Conservation (phyloP, 1,140 invertebrate species). For the Leptinotarsa texana region DNA sequence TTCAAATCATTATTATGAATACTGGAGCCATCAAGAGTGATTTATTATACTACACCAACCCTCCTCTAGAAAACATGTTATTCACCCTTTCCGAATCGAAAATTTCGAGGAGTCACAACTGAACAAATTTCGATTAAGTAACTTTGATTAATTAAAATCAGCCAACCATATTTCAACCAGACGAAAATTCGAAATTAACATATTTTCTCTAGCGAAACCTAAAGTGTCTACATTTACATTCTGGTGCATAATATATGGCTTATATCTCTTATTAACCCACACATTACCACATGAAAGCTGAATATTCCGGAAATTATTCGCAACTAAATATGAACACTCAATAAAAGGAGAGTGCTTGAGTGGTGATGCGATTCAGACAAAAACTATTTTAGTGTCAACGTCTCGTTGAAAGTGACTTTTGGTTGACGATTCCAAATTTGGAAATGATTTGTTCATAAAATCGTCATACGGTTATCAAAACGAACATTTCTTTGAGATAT, state of each 20-base stretch:
- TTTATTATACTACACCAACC: constrained; percentile 16
- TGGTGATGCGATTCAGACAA: no score
- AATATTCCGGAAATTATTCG: background rate
- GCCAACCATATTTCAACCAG: constrained; percentile 10
- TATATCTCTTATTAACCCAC: constrained; percentile 10
- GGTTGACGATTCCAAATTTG: no score
- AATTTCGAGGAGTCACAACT: constrained; percentile 17
- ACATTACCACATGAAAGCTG: constrained; percentile 12
- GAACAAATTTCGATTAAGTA: constrained; percentile 20
- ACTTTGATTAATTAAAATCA: constrained; percentile 20
- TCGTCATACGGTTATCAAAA: no score
- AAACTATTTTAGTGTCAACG: no score
- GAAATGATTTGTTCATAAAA: no score
- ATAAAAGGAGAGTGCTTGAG: no score
- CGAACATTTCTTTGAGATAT: no score
- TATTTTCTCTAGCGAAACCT: constrained; percentile 23
- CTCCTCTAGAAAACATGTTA: constrained; percentile 17
- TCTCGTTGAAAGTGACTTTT: no score
- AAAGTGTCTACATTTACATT: constrained; percentile 24
- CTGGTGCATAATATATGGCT: constrained; percentile 14
- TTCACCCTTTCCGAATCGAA: constrained; percentile 19
- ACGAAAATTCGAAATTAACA: constrained; percentile 16
- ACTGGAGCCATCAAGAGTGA: constrained; percentile 17
- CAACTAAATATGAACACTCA: no score
- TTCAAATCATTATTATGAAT: constrained; percentile 18